Conservation (phyloP, 2,888 invertebrate species). For the Gymnosoma rotundatum region DNA sequence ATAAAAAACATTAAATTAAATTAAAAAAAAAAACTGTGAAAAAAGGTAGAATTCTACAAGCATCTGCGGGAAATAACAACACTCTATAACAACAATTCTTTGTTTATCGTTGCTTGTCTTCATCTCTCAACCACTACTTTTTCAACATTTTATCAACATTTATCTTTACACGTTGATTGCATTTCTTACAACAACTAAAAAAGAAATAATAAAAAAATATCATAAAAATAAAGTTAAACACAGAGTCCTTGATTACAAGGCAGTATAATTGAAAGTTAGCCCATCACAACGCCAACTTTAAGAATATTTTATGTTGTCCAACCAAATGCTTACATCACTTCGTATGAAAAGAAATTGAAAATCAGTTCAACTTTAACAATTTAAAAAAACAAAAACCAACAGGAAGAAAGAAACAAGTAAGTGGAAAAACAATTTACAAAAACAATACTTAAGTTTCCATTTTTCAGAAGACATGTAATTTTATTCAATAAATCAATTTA, state of each 20-base stretch:
- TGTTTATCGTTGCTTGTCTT: slow-evolving; percentile 42
- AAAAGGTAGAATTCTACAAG: slow-evolving; percentile 29
- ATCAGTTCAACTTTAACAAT: slow-evolving; percentile 34
- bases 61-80: slow-evolving; percentile 48
- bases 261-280: slow-evolving; percentile 72
- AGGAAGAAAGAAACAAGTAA: slow-evolving; percentile 58
- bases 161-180: slow-evolving; percentile 47
- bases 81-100: slow-evolving; percentile 21
- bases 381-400: slow-evolving; percentile 1
- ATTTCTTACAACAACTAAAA: slow-evolving; percentile 1
- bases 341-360: slow-evolving; percentile 35
- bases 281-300: slow-evolving; percentile 50
- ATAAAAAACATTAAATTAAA: slow-evolving; percentile 16
- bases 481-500: slow-evolving; percentile 69
- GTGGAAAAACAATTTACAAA: slow-evolving; percentile 70
- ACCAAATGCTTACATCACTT: neutral
- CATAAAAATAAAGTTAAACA: slow-evolving; percentile 29
- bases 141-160: slow-evolving; percentile 41
- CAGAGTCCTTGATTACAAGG: slow-evolving; percentile 71
- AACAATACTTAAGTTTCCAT: slow-evolving; percentile 63
- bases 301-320: neutral
- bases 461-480: slow-evolving; percentile 64
- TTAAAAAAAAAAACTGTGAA: neutral
- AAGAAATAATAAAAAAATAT: neutral
- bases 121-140: slow-evolving; percentile 25